Conservation (phyloP, 2,113 vertebrate species). For the Indicator maculatus region DNA sequence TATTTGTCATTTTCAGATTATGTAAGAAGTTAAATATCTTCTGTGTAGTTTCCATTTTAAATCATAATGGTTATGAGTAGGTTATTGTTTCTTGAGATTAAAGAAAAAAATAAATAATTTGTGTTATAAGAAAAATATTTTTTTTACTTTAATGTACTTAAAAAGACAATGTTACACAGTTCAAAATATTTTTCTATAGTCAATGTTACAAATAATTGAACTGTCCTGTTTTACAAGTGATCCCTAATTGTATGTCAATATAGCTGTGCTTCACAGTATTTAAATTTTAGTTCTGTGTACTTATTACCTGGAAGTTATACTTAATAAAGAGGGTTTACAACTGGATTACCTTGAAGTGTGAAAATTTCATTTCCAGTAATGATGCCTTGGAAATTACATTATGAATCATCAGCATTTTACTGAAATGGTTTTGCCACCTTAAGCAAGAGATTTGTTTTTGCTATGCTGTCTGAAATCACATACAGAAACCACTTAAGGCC, state of each 20-base stretch:
- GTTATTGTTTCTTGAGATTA: neutral
- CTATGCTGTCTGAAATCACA: neutral
- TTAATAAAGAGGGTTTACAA: neutral
- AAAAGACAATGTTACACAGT: neutral
- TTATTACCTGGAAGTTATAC: neutral
- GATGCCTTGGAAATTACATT: slow-evolving; percentile 12
- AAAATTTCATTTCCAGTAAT: neutral
- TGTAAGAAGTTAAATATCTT: neutral
- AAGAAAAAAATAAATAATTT: neutral
- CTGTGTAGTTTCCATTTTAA: neutral
- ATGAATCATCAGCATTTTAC: neutral
- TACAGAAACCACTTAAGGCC: neutral
- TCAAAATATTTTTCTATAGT: neutral
- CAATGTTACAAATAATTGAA: neutral
- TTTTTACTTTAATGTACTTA: neutral
- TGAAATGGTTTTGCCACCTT: neutral
- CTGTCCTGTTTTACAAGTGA: neutral
- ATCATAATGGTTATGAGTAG: neutral
- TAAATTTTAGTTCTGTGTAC: neutral
- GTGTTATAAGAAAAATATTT: neutral
- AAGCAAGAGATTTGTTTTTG: neutral
- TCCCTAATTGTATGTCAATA: neutral
- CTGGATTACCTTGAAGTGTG: neutral
- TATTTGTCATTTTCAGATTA: neutral
- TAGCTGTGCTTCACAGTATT: neutral